Base-by-base conservation (phyloP, 2,888 invertebrate genomes). In the Subacronicta megacephala region DNA sequence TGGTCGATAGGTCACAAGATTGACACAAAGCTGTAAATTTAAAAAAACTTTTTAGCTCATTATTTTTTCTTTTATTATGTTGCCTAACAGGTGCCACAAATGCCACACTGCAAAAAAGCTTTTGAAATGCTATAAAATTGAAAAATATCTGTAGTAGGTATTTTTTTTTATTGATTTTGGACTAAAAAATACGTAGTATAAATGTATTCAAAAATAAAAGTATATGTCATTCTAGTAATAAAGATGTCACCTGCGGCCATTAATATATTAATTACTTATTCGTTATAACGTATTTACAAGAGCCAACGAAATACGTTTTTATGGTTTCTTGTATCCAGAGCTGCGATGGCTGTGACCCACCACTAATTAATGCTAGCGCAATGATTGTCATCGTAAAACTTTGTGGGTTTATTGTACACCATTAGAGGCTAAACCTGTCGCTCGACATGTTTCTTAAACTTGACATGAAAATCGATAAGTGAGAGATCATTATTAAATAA, bases 331-430 rank as follows among this genome's bases (percentile, higher is more conserved):
- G 51, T 62, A 59, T 44, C 29, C 52, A 51, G 40, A 38, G 42
- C 41, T 56, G 51, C 60, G 40, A 41, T 31, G n/a, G 5, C 6
- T 18, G 18, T n/a, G 38, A 20, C 65, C 54, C 56, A 50, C 45
- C 61, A 54, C 68, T 77, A 81, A 81, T 79, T 72, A 77, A 73
- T 65, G 67, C 62, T 49, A 47, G 58, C 59, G 50, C 63, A 68
- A 73, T 78, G 58, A 77, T 75, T 66, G 71, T 75, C 66, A 67
- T 73, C 78, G 61, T 79, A 75, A 78, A 79, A 68, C 64, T 61
- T 60, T 61, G 59, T 72, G 40, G 70, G 73, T 75, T 72, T 77
- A 72, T 78, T 68, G 66, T 69, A 62, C 47, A 46, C 65, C 47
- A 68, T 72, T 65, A 66, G 72, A 64, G 42, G 44, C 26, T 42